phyloP scores from a whole-genome alignment of 2,113 vertebrate species.

The Neofelis nebulosa region DNA sequence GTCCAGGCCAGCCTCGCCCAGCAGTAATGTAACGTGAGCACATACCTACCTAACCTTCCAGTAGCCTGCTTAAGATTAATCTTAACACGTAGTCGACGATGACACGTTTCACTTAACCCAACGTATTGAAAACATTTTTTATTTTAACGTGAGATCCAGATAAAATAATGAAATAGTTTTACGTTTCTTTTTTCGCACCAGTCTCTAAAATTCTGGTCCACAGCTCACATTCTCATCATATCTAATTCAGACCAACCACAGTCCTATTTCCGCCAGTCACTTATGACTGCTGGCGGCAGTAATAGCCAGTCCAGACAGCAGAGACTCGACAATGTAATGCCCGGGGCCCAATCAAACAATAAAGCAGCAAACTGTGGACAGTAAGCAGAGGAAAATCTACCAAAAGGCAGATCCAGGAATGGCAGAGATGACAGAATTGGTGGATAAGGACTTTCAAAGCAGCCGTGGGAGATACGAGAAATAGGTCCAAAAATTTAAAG shows the following conservation, averaged over 20 bases:
- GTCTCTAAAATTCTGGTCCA: not conserved
- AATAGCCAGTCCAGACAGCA: too few relatives aligned
- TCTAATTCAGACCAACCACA: not conserved
- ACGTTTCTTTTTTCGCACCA: fast-evolving
- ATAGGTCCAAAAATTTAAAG: too few relatives aligned
- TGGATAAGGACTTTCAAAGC: fast-evolving
- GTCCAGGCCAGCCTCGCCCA: not conserved
- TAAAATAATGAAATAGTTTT: not conserved
- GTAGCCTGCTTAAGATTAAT: fast-evolving
- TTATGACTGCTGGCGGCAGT: not conserved
- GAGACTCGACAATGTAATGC: fast-evolving
- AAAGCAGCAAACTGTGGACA: not conserved
- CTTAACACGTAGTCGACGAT: fast-evolving
- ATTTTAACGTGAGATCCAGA: not conserved
- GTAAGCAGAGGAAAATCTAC: too few relatives aligned
- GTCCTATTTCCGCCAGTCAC: not conserved
- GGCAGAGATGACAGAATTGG: not conserved
- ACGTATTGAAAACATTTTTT: not conserved
- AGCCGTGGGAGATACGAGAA: fast-evolving
- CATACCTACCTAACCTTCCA: not conserved
- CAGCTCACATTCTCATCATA: not conserved
- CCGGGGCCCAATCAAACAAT: not conserved
- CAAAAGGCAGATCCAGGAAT: fast-evolving
- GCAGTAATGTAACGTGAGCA: not conserved
- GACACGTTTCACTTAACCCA: not conserved